Conservation (phyloP, 2,888 invertebrate species). For the Neuroscelio doddi region DNA sequence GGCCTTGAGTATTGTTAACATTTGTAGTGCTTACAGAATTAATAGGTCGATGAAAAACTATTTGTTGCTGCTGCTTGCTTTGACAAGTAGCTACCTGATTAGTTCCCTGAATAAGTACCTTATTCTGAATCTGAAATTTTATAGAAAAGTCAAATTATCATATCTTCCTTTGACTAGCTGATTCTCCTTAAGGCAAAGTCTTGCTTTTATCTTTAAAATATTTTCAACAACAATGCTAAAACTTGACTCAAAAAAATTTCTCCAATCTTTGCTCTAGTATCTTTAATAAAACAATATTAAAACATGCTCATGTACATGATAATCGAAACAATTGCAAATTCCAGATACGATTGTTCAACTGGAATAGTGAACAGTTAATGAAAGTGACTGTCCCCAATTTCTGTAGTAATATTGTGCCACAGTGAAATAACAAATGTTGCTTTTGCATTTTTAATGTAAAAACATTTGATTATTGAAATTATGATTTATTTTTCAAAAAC, state of each 20-base stretch:
- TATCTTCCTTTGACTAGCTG: too few relatives aligned
- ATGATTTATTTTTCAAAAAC: background rate
- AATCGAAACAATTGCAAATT: conserved; percentile 1
- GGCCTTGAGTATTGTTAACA: conserved; percentile 52
- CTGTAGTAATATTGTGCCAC: background rate
- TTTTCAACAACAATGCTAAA: background rate
- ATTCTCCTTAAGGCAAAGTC: too few relatives aligned
- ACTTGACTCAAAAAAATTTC: background rate
- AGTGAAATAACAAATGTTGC: background rate
- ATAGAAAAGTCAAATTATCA: too few relatives aligned
- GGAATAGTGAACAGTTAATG: background rate
- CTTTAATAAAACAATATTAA: conserved; percentile 10
- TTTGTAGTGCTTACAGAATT: conserved; percentile 52
- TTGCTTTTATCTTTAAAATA: background rate
- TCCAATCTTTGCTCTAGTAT: background rate
- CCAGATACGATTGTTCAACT: background rate
- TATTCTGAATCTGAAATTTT: conserved; percentile 52
- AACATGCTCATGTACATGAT: background rate
- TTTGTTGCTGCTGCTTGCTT: conserved; percentile 61
- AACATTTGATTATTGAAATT: background rate
- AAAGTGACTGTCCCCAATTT: conserved; percentile 7
- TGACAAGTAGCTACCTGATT: conserved; percentile 60
- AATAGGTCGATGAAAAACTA: conserved; percentile 65
- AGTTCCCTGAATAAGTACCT: conserved; percentile 66
- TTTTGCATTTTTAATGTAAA: background rate